Conservation (phyloP, 2,113 vertebrate genomes). For the Abramis brama region DNA sequence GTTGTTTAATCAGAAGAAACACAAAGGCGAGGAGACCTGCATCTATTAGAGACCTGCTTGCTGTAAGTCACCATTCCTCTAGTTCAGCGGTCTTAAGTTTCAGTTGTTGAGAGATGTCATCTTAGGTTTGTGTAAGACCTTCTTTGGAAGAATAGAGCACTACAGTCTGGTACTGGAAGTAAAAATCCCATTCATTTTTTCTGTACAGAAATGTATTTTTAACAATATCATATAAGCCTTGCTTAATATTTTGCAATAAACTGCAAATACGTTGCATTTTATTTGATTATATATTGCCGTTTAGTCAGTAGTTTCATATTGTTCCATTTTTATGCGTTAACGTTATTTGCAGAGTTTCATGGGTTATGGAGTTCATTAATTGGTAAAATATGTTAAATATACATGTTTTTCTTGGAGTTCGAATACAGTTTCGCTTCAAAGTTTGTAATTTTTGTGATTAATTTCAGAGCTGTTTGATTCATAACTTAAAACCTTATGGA, state of each 20-base stretch:
- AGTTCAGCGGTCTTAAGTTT: neutral
- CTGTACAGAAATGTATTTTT: neutral
- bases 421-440: neutral
- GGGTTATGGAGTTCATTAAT: neutral
- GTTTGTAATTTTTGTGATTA: neutral
- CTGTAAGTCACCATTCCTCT: constrained; percentile 10
- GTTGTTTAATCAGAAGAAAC: neutral
- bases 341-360: neutral
- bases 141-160: neutral
- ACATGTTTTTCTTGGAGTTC: neutral
- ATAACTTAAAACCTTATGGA: neutral
- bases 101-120: neutral
- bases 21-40: neutral
- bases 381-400: neutral
- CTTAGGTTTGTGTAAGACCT: neutral
- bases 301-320: neutral
- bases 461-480: neutral
- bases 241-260: neutral
- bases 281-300: neutral
- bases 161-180: neutral
- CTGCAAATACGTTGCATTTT: neutral
- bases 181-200: neutral
- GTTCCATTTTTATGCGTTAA: neutral
- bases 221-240: neutral
- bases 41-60: neutral